Evolutionary conservation across 2,888 invertebrate species (phyloP), one percentile per base, ranked within the genome.

Genomic region (Arenicola marina): DNA sequence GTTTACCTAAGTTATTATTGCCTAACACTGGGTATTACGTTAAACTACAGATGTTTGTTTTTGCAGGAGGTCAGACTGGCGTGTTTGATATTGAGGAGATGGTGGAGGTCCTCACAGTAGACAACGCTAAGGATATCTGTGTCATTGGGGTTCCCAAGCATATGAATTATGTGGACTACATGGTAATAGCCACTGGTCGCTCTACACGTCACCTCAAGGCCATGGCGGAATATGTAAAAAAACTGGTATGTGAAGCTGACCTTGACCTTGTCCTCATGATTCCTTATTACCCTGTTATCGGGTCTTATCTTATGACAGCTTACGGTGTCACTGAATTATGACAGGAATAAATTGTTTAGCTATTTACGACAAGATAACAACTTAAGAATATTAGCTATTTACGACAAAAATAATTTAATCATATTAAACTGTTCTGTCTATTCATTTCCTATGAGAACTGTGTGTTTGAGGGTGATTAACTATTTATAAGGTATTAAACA

Each of bases 51-150:
- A n/a, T n/a, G n/a, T n/a, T n/a, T n/a, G n/a, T n/a, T n/a, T 43
- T 71, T 55, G 65, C 86, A 95, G 95, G 91, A 79, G 96, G 95
- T 18, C 75, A 86, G 65, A 87, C 82, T 69, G 95, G 95, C 33
- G 95, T 95, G 0, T 95, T 89, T 84, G 95, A 96, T 74, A 87
- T 95, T 51, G 91, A 92, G 78, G 93, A 95, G 70, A 83, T 96
- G 54, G 89, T 95, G 0, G 87, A 89, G 24, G 84, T 93, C 29
- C 83, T 97, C 32, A 86, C 87, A 69, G 87, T 88, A 76, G 93
- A 95, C 81, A 92, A 91, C 78, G 90, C 89, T 0, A 86, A 86
- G 76, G 88, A 95, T 77, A 87, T 95, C 69, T 92, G 92, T 85
- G 93, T 93, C 1, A 90, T 90, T 34, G 82, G 87, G 48, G 88